Evolutionary conservation across 2,888 invertebrate genomes (phyloP), one percentile per base, ranked within the genome.

Genomic region (Chrysopilus asiliformis): DNA sequence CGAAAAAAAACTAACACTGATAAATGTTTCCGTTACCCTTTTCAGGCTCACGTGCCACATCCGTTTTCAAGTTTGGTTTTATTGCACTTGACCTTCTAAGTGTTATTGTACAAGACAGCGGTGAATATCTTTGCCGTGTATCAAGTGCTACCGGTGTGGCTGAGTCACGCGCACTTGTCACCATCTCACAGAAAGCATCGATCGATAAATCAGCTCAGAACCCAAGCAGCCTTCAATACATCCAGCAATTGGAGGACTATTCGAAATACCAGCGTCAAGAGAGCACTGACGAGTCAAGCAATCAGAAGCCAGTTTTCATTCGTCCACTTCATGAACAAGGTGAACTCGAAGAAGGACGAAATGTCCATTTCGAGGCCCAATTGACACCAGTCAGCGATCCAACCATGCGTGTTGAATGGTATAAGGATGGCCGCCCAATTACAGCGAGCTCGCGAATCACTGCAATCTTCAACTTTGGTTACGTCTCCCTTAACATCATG

Each of bases 381-480:
- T 70, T 91, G 30, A 85, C 82, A 43, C 91, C 91, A 41, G 87
- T 90, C 35, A 87, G 86, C 53, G 91, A 91, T 58, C 84, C 90
- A 37, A 84, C 83, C 30, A 89, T 91, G 87, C 79, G 82, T 67
- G 86, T 89, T 56, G 89, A 91, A 66, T 91, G 90, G 90, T 87
- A 84, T 68, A 89, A 87, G 68, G 87, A 87, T 73, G 94, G 93
- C 49, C 76, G 80, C 62, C 79, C 93, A 18, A 84, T 98, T 55
- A 91, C 90, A 67, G 90, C 91, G 59, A 94, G 95, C 68, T 91
- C 93, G 62, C 79, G 94, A 68, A 93, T 91, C 68, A 87, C 87
- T 62, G 89, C 91, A 63, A 87, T 90, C 73, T 90, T 90, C 76
- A 95, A 94, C 78, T 94, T 95, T 76, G 94, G 94, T 64, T 93